Evolutionary conservation across 1,140 invertebrate species (phyloP), one percentile per base, ranked within the genome.

Genomic region (Drosophila sechellia): DNA sequence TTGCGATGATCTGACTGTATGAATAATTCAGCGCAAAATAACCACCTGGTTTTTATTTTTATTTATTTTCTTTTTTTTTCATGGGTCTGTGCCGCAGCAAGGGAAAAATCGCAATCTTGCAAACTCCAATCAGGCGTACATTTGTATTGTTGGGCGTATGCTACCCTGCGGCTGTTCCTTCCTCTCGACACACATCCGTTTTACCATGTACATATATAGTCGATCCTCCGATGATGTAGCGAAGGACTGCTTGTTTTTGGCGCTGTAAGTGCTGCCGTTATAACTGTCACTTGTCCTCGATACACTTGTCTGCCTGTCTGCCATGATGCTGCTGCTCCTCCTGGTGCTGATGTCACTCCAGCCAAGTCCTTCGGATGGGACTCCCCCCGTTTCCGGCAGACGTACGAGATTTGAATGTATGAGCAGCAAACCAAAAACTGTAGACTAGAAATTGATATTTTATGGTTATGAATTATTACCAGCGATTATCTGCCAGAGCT

Each of bases 391-490:
- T 45, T 37, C 48, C 66, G 57, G 58, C 37, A 58, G 39, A 58
- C 43, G 46, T 61, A 65, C 43, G 43, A 64, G 72, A 73, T 77
- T 83, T 59, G 83, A 89, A 89, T 89, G 89, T 84, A 89, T 89
- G 73, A 46, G 59, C 57, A 43, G 46, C 15, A 35, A 56, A 12
- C 43, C 65, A 43, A 59, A 81, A 84, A 80, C 65, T 85, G 56
- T 80, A 66, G 72, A 75, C 79, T 52, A 84, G 83, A 83, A 89
- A 89, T 89, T 89, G 84, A 89, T 89, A 84, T 89, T 89, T 89
- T 89, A 89, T 89, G 84, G 79, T 77, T 89, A 89, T 89, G 80
- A 89, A 89, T 89, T 89, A 89, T 89, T 84, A 57, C 64, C 68
- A 74, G 60, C 61, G 79, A 89, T 89, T 89, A 89, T 89, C 84